Evolutionary conservation across 2,113 vertebrate genomes (phyloP).

Genomic region (Anolis carolinensis): DNA sequence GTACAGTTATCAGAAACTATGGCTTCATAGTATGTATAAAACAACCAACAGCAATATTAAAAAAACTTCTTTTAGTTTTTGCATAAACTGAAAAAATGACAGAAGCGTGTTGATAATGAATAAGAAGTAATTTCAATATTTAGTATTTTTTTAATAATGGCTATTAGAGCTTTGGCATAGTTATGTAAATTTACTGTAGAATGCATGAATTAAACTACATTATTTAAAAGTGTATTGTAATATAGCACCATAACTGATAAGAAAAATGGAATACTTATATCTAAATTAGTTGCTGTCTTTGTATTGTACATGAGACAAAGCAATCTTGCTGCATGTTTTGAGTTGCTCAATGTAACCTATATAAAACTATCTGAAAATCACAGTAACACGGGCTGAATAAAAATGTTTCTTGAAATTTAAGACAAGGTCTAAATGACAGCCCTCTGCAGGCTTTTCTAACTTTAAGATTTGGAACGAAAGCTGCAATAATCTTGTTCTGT

Average conservation of each 20-base stretch:
- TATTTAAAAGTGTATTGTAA: not conserved
- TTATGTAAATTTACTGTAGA: not conserved
- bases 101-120: not conserved
- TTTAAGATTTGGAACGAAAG: not conserved
- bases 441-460: not conserved
- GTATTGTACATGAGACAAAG: not conserved
- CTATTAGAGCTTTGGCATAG: conserved; percentile 1
- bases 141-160: not conserved
- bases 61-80: not conserved
- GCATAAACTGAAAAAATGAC: not conserved
- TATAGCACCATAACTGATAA: not conserved
- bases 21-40: not conserved
- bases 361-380: not conserved
- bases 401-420: not conserved
- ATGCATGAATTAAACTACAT: not conserved
- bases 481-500: not conserved
- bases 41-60: not conserved
- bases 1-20: not conserved
- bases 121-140: conserved; percentile 2
- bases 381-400: not conserved
- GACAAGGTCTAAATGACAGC: not conserved
- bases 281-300: conserved; percentile 1
- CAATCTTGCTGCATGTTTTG: not conserved
- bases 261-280: not conserved
- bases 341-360: not conserved